phyloP scores from a whole-genome alignment of 2,113 vertebrate genomes.

The Melanerpes aurifrons region DNA sequence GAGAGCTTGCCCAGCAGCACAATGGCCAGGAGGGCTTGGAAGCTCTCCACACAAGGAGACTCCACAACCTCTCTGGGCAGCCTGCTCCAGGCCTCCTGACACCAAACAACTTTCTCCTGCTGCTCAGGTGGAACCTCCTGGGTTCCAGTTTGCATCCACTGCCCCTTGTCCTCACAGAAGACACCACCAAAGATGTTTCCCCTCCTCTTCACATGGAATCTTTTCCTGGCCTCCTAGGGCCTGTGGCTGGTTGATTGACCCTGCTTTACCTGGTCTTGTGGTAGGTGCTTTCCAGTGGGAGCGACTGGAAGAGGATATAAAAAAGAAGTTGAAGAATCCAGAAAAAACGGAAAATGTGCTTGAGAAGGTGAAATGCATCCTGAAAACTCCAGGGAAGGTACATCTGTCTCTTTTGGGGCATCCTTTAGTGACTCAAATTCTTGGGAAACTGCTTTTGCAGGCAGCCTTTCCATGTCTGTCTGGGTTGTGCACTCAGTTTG shows the following conservation, averaged over 20 bases:
- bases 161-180: too few relatives aligned
- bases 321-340: conserved; percentile 88
- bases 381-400: conserved; percentile 81
- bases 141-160: too few relatives aligned
- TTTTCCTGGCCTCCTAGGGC: background rate
- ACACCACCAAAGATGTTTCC: too few relatives aligned
- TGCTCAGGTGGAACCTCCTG: too few relatives aligned
- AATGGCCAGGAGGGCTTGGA: background rate
- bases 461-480: background rate
- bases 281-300: conserved; percentile 95
- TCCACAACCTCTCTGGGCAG: too few relatives aligned
- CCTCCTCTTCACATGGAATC: too few relatives aligned
- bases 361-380: conserved; percentile 89
- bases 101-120: too few relatives aligned
- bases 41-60: background rate
- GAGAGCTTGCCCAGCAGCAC: background rate
- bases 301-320: conserved; percentile 88
- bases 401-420: background rate
- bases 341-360: conserved; percentile 86
- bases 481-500: background rate
- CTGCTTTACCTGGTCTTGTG: background rate
- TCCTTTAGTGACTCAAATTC: background rate
- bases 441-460: background rate
- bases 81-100: too few relatives aligned
- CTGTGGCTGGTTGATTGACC: background rate